A percentile compares a stretch with the other conserved stretches of the same genome.
These are phyloP conservation scores for Argyrosomus japonicus DNA, from an alignment of 2,113 vertebrate species.

Conservation along the genomic window DNA sequence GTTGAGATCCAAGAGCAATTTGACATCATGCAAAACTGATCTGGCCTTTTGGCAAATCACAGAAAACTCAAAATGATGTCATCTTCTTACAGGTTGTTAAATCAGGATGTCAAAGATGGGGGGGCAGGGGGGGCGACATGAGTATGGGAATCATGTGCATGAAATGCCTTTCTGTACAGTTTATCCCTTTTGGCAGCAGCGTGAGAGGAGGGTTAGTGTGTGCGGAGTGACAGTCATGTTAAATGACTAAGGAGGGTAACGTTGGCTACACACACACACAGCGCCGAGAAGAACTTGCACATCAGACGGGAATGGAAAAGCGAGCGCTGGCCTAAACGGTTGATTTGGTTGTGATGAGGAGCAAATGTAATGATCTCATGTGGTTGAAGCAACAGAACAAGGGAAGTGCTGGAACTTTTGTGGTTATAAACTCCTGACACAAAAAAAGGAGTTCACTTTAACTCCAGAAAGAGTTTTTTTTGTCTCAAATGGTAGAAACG, in stretches of 20 bases:
- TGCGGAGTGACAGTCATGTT: constrained; percentile 49
- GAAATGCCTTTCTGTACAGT: constrained; percentile 43
- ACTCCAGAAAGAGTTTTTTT: constrained; percentile 23
- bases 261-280: constrained; percentile 17
- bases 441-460: constrained; percentile 19
- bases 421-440: constrained; percentile 33
- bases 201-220: constrained; percentile 35
- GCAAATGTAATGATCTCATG: constrained; percentile 79
- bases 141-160: constrained; percentile 9
- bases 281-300: constrained; percentile 32
- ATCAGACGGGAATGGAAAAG: constrained; percentile 64
- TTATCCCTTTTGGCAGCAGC: constrained; percentile 41
- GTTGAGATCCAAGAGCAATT: constrained; percentile 41
- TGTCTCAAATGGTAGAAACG: background rate
- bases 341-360: constrained; percentile 77
- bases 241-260: constrained; percentile 46
- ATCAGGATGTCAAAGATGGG: constrained; percentile 38
- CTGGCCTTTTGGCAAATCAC: constrained; percentile 39
- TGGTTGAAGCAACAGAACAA: constrained; percentile 70
- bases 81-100: constrained; percentile 61
- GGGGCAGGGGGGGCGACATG: background rate
- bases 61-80: constrained; percentile 44
- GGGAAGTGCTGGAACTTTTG: constrained; percentile 67
- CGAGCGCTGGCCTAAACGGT: constrained; percentile 44
- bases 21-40: constrained; percentile 26